Evolutionary conservation across 30 jellyfish, hydroid and myxozoan genomes (phyloP).

Genomic region (Hydractinia echinata): DNA sequence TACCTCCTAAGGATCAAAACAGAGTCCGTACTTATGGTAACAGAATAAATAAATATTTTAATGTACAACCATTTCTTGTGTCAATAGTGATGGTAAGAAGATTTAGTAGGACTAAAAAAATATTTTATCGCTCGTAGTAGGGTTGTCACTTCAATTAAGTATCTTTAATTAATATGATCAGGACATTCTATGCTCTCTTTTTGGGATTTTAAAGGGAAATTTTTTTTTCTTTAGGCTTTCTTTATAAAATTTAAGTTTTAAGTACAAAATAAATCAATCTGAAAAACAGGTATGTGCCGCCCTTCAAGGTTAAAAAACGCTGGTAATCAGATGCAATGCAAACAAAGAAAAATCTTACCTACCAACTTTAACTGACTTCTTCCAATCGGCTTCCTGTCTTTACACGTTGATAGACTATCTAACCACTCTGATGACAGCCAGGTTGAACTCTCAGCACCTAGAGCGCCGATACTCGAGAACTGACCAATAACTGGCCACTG

Average conservation of each 20-base stretch:
- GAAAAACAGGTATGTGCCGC: background rate
- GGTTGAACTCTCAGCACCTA: constrained; percentile 59
- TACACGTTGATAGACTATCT: constrained; percentile 49
- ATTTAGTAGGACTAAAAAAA: background rate
- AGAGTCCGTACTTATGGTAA: background rate
- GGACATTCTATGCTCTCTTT: too few species aligned
- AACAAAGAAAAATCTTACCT: background rate
- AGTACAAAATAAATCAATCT: background rate
- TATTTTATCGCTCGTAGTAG: background rate
- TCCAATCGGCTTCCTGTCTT: background rate
- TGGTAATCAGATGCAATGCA: background rate
- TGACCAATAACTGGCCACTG: constrained; percentile 90
- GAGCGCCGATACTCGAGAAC: constrained; percentile 94
- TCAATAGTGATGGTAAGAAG: background rate
- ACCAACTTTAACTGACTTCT: constrained; percentile 55
- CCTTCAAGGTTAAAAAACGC: background rate
- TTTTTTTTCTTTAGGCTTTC: too few species aligned
- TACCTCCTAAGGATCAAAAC: too few species aligned
- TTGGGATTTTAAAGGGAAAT: too few species aligned
- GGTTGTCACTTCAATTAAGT: too few species aligned
- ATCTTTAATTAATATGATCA: too few species aligned
- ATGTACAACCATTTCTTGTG: background rate
- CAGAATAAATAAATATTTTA: background rate
- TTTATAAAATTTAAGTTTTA: too few species aligned
- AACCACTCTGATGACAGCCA: constrained; percentile 93